Conservation (phyloP, 1,140 invertebrate genomes). For the Temnothorax nylanderi region DNA sequence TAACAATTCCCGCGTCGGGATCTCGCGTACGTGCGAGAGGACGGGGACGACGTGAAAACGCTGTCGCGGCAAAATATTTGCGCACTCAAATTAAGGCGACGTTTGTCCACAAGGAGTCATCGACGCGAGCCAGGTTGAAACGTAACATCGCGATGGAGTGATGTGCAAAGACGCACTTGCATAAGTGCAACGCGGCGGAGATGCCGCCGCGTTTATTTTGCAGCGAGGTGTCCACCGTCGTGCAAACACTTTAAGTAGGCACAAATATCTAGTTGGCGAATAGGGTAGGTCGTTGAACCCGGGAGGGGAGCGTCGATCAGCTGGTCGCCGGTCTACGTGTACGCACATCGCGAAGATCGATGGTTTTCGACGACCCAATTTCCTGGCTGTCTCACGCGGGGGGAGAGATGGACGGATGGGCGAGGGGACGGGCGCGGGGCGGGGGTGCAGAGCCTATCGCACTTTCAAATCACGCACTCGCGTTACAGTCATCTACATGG, state of each 20-base stretch:
- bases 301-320: slow-evolving; percentile 71
- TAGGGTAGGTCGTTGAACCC: slow-evolving; percentile 57
- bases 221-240: slow-evolving; percentile 55
- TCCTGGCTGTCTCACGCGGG: slow-evolving; percentile 59
- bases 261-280: slow-evolving; percentile 57
- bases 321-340: slow-evolving; percentile 71
- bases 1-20: background rate
- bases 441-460: slow-evolving; percentile 56
- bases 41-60: slow-evolving; percentile 10
- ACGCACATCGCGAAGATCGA: slow-evolving; percentile 72
- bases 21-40: background rate
- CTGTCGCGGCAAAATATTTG: slow-evolving; percentile 49
- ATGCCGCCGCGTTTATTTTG: slow-evolving; percentile 44
- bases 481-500: slow-evolving; percentile 56
- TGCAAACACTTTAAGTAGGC: slow-evolving; percentile 58
- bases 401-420: background rate
- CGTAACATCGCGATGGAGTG: slow-evolving; percentile 32
- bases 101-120: slow-evolving; percentile 36
- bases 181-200: slow-evolving; percentile 25
- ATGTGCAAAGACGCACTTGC: slow-evolving; percentile 60
- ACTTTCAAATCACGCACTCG: slow-evolving; percentile 76
- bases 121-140: slow-evolving; percentile 21
- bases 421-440: background rate
- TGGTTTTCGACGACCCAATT: slow-evolving; percentile 79
- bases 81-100: slow-evolving; percentile 46